Base-by-base conservation (phyloP, 2,797 vertebrate genomes). In the Danionella dracula region DNA sequence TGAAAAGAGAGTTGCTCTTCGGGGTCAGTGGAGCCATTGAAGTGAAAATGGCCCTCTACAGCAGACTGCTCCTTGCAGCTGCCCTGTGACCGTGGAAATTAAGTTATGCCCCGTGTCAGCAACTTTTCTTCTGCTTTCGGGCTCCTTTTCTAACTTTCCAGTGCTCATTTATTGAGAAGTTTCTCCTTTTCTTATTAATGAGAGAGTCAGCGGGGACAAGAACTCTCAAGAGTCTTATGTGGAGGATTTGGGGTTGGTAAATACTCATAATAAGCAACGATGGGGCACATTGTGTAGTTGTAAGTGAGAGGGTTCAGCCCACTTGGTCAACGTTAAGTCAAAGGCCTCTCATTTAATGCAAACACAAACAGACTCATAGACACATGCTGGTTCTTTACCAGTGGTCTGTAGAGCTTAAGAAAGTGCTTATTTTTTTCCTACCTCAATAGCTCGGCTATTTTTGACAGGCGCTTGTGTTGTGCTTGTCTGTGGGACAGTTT, bases 91-190 rank as follows among this genome's bases (percentile, higher is more conserved):
- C 94, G 94, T 98, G 96, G 93, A 98, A 98, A 98, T 98, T 96
- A 98, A 98, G 96, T 97, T 98, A 97, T 97, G 94, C 93, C 94
- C 94, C 92, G 90, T 97, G 95, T 98, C 96, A 98, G 95, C 94
- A 93, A 93, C 91, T 90, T 90, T 70, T 90, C 90, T 86, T 88
- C 81, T 87, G 86, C 84, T 86, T 80, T 72, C 83, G 71, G 76
- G 76, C 84, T 87, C 82, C 74, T 79, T 81, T 57, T 82, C 75
- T 78, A 78, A 76, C 83, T 85, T 83, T 84, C 72, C 56, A 49
- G 55, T 76, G 68, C 62, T 85, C 83, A 78, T 83, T 80, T 54
- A 55, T 56, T 51, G 4, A 68, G 66, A 49, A 29, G 17, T 69
- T 71, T 82, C 71, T 73, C 68, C 75, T 76, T 74, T 70, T 82